phyloP scores from a whole-genome alignment of 2,888 invertebrate species.

The Ophion costatus region DNA sequence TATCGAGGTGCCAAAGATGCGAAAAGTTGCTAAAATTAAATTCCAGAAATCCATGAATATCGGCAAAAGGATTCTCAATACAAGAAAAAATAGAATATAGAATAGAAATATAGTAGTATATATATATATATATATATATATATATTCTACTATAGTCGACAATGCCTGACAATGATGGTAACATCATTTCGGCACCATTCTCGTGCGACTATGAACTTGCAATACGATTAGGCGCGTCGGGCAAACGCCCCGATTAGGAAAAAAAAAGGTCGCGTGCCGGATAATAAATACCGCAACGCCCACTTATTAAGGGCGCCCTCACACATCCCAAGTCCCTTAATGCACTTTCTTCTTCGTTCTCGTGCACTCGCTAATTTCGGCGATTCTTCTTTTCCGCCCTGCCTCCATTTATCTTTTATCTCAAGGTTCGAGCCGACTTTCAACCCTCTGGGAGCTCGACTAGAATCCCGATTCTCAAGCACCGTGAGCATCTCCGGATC shows the following conservation, averaged over 20 bases:
- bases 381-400: slow-evolving; percentile 30
- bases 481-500: neutral
- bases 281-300: slow-evolving; percentile 73
- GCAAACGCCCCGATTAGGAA: slow-evolving; percentile 53
- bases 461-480: neutral
- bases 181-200: slow-evolving; percentile 68
- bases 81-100: no score
- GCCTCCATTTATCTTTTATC: neutral
- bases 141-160: slow-evolving; percentile 56
- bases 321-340: slow-evolving; percentile 19
- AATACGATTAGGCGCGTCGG: slow-evolving; percentile 53
- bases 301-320: slow-evolving; percentile 70
- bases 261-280: slow-evolving; percentile 74
- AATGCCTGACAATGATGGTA: slow-evolving; percentile 72
- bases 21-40: neutral
- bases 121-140: no score
- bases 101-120: no score
- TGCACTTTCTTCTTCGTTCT: slow-evolving; percentile 1
- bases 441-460: neutral
- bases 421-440: neutral
- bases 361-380: slow-evolving; percentile 38
- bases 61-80: neutral
- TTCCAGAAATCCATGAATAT: neutral
- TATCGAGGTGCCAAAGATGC: no score
- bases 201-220: slow-evolving; percentile 44